Base-by-base conservation (phyloP, 2,888 invertebrate species). In the Megalurothrips usitatus region DNA sequence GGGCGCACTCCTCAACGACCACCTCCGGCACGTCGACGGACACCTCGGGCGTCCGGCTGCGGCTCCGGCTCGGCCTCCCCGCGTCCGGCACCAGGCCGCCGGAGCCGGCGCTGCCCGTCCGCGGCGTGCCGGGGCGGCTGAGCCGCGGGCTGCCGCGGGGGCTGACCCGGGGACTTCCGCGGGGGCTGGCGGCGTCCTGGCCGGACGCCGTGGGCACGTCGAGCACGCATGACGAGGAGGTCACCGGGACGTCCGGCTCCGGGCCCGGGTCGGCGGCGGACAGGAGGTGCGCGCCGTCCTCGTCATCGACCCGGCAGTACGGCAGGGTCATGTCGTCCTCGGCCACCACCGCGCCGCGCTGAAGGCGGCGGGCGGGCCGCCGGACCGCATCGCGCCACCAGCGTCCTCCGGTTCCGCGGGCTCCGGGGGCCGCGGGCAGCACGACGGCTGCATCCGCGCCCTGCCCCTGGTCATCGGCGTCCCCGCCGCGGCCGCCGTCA, bases 1-100 rank as follows among this genome's bases (percentile, higher is more conserved):
- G 52, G 52, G 14, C 68, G 68, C 58, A 58, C 58, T 68, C 68
- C 68, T 68, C 68, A 23, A 68, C 68, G n/a, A 68, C 68, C 68
- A 68, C 68, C 68, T 68, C 68, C 68, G 23, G 23, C 68, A 68
- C 8, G 19, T 58, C 58, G 14, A n/a, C n/a, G 14, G 58, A 58
- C 19, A 58, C 58, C 58, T 58, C 58, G 11, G 58, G 58, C 11
- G 58, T 58, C 19, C 58, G 58, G 58, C 58, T 58, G 58, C 58
- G 52, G 19, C 52, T 52, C 52, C 52, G 58, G 58, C 68, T 68
- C 68, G 68, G 9, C 23, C 68, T 68, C 68, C 23, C 6, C 68
- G 23, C 23, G 23, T 23, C n/a, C 68, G 68, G 68, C 14, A 12
- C 52, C 52, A 19, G 52, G 58, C 68, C 68, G 68, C 4, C 68